Evolutionary conservation across 2,888 invertebrate genomes (phyloP), one percentile per base, ranked within the genome.

Genomic region (Uloborus plumipes): DNA sequence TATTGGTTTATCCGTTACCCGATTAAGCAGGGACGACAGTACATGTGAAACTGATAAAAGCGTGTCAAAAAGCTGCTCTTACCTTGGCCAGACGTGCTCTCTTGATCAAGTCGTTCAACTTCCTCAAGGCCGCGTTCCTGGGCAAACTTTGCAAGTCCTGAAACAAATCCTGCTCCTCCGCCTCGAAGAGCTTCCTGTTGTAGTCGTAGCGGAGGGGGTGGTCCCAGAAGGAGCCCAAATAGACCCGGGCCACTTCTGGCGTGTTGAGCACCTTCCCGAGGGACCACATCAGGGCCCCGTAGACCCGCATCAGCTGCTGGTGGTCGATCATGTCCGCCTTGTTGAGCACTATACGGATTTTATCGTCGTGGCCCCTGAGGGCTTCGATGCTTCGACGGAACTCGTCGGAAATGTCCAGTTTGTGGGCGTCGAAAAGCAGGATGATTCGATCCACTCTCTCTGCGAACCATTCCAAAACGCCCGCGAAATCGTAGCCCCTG

Each of bases 261-360:
- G 99, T 99, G 89, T 97, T 96, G 86, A 99, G 90, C 70, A 98
- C 98, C 90, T 99, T 99, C n/a, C 99, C 99, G 66, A 99, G 91
- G 0, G 98, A 98, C 99, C 99, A 99, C 99, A 99, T 99, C 64
- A 99, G 92, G 1, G 99, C 99, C 73, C 99, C 99, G 88, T 99
- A 99, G 3, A 99, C 96, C 84, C 98, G 91, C 98, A 99, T 98
- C 84, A 99, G 90, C 89, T 98, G 98, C 89, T 99, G 99, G 89
- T 98, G 98, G 89, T 99, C 98, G 69, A 99, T 95, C 96, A 97
- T 97, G 88, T 99, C 99, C 16, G 99, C 98, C 87, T 99, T 99
- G 90, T 99, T 99, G 3, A 99, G 91, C 69, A 99, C 98, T 87
- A 99, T 99, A 83, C 98, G 92, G 87, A 99, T 99, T 91, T 98